Evolutionary conservation across 92 coral and sea anemone species (phyloP).

Genomic region (Bergia puertoricense): DNA sequence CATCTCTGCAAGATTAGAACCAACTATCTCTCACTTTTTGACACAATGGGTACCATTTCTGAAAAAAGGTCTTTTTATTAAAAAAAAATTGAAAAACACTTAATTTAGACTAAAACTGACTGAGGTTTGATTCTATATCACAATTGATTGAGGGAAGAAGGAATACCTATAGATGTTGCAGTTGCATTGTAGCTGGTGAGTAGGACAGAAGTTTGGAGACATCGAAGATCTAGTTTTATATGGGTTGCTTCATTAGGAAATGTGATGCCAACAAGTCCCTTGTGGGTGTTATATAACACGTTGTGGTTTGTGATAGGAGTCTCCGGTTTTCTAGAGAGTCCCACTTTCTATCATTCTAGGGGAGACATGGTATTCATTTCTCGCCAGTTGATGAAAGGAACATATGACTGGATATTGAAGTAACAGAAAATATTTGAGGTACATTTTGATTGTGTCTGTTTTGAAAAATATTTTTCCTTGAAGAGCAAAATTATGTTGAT

Average conservation of each 20-base stretch:
- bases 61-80: no score
- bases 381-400: no score
- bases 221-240: background rate
- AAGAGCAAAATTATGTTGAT: no score
- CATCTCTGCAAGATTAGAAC: no score
- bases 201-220: background rate
- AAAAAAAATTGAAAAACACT: no score
- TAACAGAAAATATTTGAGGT: no score
- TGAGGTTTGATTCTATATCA: background rate
- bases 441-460: no score
- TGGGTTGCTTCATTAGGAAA: background rate
- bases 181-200: background rate
- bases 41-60: no score
- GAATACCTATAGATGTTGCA: background rate
- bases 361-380: conserved; percentile 10
- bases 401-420: no score
- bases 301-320: background rate
- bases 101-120: no score
- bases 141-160: background rate
- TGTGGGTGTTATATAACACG: background rate
- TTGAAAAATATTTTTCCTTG: no score
- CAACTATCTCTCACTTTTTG: no score
- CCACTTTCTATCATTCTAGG: conserved; percentile 25
- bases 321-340: conserved; percentile 31
- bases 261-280: background rate